Evolutionary conservation across 1,140 invertebrate species (phyloP), one percentile per base, ranked within the genome.

Genomic region (Lethocerus indicus): DNA sequence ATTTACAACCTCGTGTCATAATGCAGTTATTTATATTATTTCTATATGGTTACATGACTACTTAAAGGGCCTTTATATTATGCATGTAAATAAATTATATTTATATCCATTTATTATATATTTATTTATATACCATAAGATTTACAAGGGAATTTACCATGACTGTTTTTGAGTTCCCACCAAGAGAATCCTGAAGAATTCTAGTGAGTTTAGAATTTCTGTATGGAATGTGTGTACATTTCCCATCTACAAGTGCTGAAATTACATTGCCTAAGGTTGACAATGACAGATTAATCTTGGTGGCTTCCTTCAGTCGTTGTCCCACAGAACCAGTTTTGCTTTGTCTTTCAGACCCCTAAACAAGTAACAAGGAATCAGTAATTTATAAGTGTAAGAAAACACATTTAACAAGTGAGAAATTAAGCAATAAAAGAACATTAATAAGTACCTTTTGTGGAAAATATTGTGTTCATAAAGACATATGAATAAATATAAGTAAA

Each of bases 221-320:
- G 63, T 96, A 96, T 1, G 92, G 92, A 57, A 96, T 85, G 63
- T 95, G 91, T 1, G 81, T 89, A 58, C 81, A 86, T 67, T 93
- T 92, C 18, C 87, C 87, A 67, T 96, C 91, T 2, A 93, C 89
- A 39, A 96, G 66, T 16, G 92, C 89, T 12, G 88, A 92, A 56
- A 96, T 95, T 2, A 96, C 92, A 66, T 95, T 94, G 24, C 92
- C 91, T 21, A 96, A 66, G 4, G 87, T 90, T 3, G 90, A 94
- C 0, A 96, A 71, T 0, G 89, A 94, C 27, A 92, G 72, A 71
- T 96, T 96, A 54, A 96, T 96, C 66, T 95, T 95, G 2, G 87
- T 87, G 0, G 92, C 91, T 68, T 96, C 92, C 63, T 90, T 87
- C 20, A 96, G 69, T 12, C 90, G 71, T 42, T 87, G 76, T 20